Conservation (phyloP, 92 coral and sea anemone species). For the Phenganax subtilis region DNA sequence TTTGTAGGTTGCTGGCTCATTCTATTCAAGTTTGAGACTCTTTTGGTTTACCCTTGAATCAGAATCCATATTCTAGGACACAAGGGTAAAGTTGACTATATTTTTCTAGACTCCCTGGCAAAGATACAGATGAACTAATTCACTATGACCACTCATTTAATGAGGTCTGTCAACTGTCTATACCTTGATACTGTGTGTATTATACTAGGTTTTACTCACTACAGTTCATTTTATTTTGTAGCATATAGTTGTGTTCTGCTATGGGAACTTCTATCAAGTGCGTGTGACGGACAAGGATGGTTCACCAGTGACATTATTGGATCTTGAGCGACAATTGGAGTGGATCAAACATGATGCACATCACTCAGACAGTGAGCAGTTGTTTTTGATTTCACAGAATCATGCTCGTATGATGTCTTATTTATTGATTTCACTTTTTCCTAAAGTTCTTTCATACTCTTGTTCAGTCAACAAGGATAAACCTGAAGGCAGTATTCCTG, state of each 20-base stretch:
- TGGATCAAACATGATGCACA: constrained; percentile 94
- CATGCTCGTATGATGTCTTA: background rate
- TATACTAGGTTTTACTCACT: background rate
- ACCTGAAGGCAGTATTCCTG: constrained; percentile 87
- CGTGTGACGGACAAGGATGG: constrained; percentile 69
- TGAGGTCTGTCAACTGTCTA: constrained; percentile 53
- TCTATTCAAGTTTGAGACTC: background rate
- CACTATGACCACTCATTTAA: constrained; percentile 80
- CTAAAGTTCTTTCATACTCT: background rate
- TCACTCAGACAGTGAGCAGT: constrained; percentile 78
- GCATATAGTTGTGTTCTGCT: constrained; percentile 81
- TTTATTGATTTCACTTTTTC: background rate
- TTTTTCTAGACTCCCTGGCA: constrained; percentile 66
- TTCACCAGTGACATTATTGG: constrained; percentile 69
- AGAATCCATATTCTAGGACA: no score
- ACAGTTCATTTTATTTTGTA: constrained; percentile 5
- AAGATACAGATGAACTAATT: constrained; percentile 79
- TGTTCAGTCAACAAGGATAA: constrained; percentile 59
- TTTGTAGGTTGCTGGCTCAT: constrained; percentile 8
- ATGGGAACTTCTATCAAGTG: constrained; percentile 74
- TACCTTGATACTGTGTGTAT: background rate
- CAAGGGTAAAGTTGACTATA: background rate
- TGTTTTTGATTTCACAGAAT: background rate
- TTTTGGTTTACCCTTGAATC: no score
- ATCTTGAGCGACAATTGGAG: constrained; percentile 87